A percentile compares a stretch with the other conserved stretches of the same genome.
Conservation (phyloP, 2,888 invertebrate species). For the Epirrita christyi region DNA sequence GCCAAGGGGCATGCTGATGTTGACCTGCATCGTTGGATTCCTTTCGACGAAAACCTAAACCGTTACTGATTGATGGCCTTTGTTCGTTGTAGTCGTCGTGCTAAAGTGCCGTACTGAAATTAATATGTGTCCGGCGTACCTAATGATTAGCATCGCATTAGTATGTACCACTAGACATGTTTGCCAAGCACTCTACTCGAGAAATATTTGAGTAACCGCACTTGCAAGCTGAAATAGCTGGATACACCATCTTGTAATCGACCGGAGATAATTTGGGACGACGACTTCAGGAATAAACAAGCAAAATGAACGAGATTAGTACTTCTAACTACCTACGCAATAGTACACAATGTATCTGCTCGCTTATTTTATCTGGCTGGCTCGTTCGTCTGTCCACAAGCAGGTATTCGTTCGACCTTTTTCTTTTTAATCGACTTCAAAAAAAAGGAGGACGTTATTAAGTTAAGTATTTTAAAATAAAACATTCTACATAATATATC, state of each 20-base stretch:
- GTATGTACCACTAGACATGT: constrained; percentile 70
- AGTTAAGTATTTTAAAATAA: too few species aligned
- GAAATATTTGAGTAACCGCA: constrained; percentile 73
- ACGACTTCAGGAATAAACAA: constrained; percentile 31
- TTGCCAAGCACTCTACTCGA: constrained; percentile 65
- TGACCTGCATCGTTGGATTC: constrained; percentile 50
- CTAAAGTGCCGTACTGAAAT: constrained; percentile 74
- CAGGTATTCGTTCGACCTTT: too few species aligned
- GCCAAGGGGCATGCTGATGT: constrained; percentile 30
- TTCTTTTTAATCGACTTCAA: too few species aligned
- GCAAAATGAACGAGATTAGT: constrained; percentile 12
- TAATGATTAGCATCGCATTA: constrained; percentile 78
- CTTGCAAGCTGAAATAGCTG: constrained; percentile 53
- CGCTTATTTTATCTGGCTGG: neutral
- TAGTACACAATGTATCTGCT: neutral
- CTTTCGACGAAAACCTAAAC: constrained; percentile 59
- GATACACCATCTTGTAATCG: constrained; percentile 45
- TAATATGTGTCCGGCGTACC: constrained; percentile 74
- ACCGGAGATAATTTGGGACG: constrained; percentile 38
- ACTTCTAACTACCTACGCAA: neutral
- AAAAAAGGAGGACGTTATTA: too few species aligned
- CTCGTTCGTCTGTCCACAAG: neutral
- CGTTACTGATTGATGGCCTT: constrained; percentile 66
- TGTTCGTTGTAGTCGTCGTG: constrained; percentile 56
- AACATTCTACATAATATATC: too few species aligned